Evolutionary conservation across 2,113 vertebrate species (phyloP).

Genomic region (Oreotrochilus melanogaster): DNA sequence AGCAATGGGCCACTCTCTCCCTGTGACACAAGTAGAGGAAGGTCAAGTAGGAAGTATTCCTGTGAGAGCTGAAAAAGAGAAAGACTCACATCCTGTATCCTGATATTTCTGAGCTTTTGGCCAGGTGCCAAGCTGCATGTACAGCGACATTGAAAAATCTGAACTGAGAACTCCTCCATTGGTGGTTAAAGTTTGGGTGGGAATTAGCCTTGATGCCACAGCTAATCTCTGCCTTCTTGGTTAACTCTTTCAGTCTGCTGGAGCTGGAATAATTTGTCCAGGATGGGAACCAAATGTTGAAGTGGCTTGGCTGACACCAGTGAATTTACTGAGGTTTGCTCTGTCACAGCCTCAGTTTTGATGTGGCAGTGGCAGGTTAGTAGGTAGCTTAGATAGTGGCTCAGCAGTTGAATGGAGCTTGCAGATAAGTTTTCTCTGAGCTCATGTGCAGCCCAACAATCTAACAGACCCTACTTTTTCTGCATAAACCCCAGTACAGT

Average conservation of each 20-base stretch:
- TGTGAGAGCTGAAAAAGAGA: background rate
- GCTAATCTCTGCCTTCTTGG: background rate
- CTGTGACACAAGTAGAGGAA: background rate
- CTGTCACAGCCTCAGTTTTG: background rate
- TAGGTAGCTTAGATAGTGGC: background rate
- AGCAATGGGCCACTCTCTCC: rapidly evolving
- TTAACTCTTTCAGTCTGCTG: background rate
- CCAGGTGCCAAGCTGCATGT: background rate
- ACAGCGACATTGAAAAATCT: background rate
- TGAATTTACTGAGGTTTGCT: background rate
- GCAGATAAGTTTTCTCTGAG: background rate
- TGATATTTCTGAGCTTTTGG: background rate
- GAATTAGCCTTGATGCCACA: background rate
- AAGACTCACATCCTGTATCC: background rate
- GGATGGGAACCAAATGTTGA: background rate
- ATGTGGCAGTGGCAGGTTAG: background rate
- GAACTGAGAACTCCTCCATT: background rate
- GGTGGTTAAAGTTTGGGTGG: background rate
- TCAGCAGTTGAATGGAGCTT: background rate
- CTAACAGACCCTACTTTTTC: background rate
- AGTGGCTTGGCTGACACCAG: background rate
- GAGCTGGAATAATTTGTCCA: background rate
- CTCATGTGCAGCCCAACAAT: background rate
- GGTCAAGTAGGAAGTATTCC: background rate
- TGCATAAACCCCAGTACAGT: background rate